phyloP scores from a whole-genome alignment of 2,113 vertebrate species.

The Corythornis cristatus region DNA sequence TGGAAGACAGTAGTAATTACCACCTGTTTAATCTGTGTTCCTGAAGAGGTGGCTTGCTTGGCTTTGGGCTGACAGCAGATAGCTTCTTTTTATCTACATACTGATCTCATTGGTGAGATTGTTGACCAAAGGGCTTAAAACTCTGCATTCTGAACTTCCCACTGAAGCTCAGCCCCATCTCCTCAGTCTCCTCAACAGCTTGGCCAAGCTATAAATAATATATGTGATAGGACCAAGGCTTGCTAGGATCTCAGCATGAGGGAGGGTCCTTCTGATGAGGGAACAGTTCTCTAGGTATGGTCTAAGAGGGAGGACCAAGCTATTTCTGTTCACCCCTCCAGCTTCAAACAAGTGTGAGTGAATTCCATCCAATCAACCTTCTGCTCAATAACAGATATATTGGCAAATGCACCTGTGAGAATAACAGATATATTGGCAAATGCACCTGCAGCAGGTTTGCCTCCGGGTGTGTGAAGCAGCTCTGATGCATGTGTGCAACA shows the following conservation, averaged over 20 bases:
- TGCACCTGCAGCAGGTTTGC: not conserved
- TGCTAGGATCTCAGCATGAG: rapidly evolving
- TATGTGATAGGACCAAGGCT: not conserved
- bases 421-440: not conserved
- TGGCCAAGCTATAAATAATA: not conserved
- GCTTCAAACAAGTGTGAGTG: not conserved
- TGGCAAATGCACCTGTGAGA: not conserved
- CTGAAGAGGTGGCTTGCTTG: not conserved
- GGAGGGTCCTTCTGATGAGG: not conserved
- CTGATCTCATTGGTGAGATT: not conserved
- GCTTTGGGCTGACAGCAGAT: not conserved
- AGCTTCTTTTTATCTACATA: not conserved
- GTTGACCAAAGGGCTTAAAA: not conserved
- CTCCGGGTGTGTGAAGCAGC: not conserved
- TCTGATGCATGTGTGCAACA: not conserved
- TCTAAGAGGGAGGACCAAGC: not conserved
- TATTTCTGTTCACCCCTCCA: not conserved
- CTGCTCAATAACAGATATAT: not conserved
- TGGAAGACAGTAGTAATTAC: not conserved
- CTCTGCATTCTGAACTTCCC: not conserved
- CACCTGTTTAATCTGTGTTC: not conserved
- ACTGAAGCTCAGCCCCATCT: not conserved
- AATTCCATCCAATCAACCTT: not conserved
- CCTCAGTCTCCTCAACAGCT: not conserved
- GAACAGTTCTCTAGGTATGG: not conserved